Evolutionary conservation across 2,888 invertebrate species (phyloP), one percentile per base, ranked within the genome.

Genomic region (Caenorhabditis imperialis): DNA sequence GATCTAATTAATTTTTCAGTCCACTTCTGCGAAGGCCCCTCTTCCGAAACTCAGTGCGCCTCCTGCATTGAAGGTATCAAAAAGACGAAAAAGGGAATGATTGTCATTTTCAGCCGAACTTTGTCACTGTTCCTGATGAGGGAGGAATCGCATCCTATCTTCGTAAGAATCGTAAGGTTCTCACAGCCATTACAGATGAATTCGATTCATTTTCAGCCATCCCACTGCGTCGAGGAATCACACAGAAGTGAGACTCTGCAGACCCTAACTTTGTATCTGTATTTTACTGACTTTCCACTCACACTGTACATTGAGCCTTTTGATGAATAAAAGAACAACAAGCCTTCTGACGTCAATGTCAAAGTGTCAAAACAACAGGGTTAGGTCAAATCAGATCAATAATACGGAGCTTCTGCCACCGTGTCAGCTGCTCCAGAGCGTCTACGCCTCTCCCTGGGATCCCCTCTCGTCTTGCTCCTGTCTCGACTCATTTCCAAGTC

Each of bases 331-430:
- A 30, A 30, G 30, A 30, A 30, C 30, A 30, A 30, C 30, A 30
- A 6, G 10, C 6, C 10, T 30, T 30, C 10, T n/a, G n/a, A n/a
- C n/a, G n/a, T n/a, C n/a, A n/a, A n/a, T n/a, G n/a, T n/a, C 27
- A 12, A 53, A 12, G 48, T 55, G 63, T 48, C 54, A 63, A 63
- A 54, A 63, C 54, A 63, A 61, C n/a, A 30, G 33, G 25, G 51
- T 42, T 44, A 63, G 55, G 54, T 63, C 63, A 55, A 48, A 55
- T 63, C 63, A 48, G 38, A 63, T 63, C 63, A 55, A 63, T 63
- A 63, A 45, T 45, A 62, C 53, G 42, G 53, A 27, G 27, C 55
- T 48, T 63, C 55, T 48, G 48, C 38, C 51, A 12, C 18, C 2
- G 51, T 48, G 63, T 63, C 63, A 63, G 63, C 63, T 63, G 63